phyloP scores from a whole-genome alignment of 2,797 vertebrate species.

The Intellagama lesueurii region DNA sequence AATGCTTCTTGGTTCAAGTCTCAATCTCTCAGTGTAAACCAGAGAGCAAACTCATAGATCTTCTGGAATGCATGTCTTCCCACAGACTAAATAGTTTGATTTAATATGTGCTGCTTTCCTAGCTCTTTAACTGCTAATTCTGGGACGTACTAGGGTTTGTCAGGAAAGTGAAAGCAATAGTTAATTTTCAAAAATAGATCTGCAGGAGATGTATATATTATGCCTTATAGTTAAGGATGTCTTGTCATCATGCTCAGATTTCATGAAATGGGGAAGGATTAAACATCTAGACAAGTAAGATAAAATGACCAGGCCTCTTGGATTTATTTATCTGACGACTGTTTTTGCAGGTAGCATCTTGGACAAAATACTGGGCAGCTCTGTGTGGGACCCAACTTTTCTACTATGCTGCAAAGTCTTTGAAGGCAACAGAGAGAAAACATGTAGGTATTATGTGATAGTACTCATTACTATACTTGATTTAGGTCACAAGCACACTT shows the following conservation, averaged over 20 bases:
- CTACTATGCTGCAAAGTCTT: slow-evolving; percentile 97
- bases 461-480: neutral
- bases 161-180: no score
- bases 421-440: slow-evolving; percentile 97
- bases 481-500: slow-evolving; percentile 16
- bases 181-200: no score
- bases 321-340: neutral
- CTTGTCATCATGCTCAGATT: neutral
- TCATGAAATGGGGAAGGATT: neutral
- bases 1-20: no score
- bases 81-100: no score
- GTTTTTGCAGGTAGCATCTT: slow-evolving; percentile 89
- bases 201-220: neutral
- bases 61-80: no score
- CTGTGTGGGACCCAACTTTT: slow-evolving; percentile 93
- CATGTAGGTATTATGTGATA: slow-evolving; percentile 88
- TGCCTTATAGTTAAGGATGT: neutral
- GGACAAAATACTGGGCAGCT: slow-evolving; percentile 98
- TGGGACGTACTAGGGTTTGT: no score
- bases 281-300: slow-evolving; percentile 4
- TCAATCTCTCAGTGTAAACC: no score
- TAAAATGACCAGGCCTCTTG: neutral
- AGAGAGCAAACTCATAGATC: no score
- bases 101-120: no score
- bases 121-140: no score